Base-by-base conservation (phyloP, 2,113 vertebrate genomes). In the Tinamus guttatus region DNA sequence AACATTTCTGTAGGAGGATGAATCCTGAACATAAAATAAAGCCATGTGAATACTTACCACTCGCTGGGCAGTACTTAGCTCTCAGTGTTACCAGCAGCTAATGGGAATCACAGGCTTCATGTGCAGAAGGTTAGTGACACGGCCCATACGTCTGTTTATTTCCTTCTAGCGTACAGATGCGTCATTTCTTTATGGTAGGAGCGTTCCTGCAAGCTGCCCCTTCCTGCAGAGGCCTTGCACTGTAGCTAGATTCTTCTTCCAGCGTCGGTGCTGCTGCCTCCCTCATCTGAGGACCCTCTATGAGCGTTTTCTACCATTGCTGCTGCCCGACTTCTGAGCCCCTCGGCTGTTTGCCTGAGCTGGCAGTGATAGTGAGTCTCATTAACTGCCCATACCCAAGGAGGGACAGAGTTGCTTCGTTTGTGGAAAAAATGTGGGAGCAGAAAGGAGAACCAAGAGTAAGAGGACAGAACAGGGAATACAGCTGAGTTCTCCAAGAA, bases 91-190 rank as follows among this genome's bases (percentile, higher is more conserved):
- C 32, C 40, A 34, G 22, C 54, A 41, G 63, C 62, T 59, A 11
- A 6, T 47, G 43, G n/a, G 28, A 59, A 20, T 89, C 52, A 32
- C 41, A 47, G 70, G 45, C 41, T 67, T 67, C 40, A 12, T 2
- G 27, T 64, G 20, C 11, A 15, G 60, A 9, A 36, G 19, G 27
- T 74, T 52, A 54, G 49, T 56, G 60, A 62, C 2, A 0, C 34
- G n/a, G 8, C 45, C 34, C 2, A 1, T 30, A 1, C 13, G 27
- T 59, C 49, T 54, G 20, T 22, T 1, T 5, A n/a, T 32, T 58
- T 58, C 54, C 28, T 58, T 58, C 54, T 58, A 18, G 54, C 32
- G 54, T 18, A 58, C 20, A 17, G 54, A 30, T 0, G 22, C 36
- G 28, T 24, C 60, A 18, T 40, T 76, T 40, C 70, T 64, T 58